Conservation (phyloP, 2,888 invertebrate species). For the Netelia fuscicornis region DNA sequence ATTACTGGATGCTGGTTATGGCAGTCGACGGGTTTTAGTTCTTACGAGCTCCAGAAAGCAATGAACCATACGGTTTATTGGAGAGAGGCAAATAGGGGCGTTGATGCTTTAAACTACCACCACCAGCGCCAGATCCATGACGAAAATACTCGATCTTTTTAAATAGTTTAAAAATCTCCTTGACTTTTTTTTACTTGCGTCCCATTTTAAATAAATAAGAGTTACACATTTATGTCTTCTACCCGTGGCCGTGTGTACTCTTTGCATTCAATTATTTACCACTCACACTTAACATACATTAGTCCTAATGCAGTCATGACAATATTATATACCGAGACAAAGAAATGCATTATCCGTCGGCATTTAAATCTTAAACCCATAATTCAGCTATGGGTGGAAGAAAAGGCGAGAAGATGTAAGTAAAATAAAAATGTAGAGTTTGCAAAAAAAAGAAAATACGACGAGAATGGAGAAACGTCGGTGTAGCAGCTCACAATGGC, state of each 20-base stretch:
- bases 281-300: neutral
- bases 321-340: neutral
- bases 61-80: conserved; percentile 1
- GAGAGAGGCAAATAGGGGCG: conserved; percentile 12
- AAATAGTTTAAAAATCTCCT: neutral
- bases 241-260: neutral
- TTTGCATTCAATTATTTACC: neutral
- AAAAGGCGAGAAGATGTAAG: conserved; percentile 7
- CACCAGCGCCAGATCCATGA: neutral
- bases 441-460: conserved; percentile 15
- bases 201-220: neutral
- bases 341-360: neutral
- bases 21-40: neutral
- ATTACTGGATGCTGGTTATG: conserved; percentile 4
- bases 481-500: neutral
- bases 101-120: neutral
- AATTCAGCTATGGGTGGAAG: neutral
- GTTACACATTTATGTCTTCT: neutral
- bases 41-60: neutral
- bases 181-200: neutral
- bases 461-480: conserved; percentile 15
- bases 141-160: neutral
- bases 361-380: neutral
- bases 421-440: conserved; percentile 17
- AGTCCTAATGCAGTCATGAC: neutral